Evolutionary conservation across 1,140 invertebrate species (phyloP).

Genomic region (Medauroidea extradentata): DNA sequence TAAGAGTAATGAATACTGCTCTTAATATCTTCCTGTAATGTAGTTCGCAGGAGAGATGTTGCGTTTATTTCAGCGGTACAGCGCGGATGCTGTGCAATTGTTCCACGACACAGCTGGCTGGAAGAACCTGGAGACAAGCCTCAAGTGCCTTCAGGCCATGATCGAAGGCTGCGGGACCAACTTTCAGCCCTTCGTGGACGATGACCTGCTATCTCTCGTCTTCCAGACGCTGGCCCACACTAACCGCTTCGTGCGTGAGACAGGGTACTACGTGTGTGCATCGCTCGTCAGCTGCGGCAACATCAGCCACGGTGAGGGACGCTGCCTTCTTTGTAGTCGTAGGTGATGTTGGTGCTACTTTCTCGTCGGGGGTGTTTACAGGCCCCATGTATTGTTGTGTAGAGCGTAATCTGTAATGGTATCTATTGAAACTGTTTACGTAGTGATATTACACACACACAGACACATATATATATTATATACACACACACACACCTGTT

Average conservation of each 20-base stretch:
- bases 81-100: conserved; percentile 42
- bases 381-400: too few species aligned
- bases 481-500: too few species aligned
- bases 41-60: too few species aligned
- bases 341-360: too few species aligned
- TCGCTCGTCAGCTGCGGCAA: conserved; percentile 46
- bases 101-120: conserved; percentile 55
- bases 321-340: too few species aligned
- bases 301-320: conserved; percentile 6
- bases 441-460: too few species aligned
- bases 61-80: conserved; percentile 32
- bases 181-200: conserved; percentile 44
- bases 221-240: conserved; percentile 48
- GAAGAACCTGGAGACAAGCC: conserved; percentile 53
- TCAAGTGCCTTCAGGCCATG: conserved; percentile 52
- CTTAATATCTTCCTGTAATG: too few species aligned
- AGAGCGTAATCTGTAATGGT: too few species aligned
- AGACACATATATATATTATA: too few species aligned
- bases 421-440: too few species aligned
- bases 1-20: too few species aligned
- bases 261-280: conserved; percentile 50
- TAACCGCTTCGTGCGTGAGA: conserved; percentile 54
- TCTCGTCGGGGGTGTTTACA: too few species aligned
- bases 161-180: conserved; percentile 46
- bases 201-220: conserved; percentile 48